Percentiles rank a stretch among this genome's conserved stretches.
phyloP scores from a whole-genome alignment of 2,797 vertebrate genomes.

The Coregonus suidteri region DNA sequence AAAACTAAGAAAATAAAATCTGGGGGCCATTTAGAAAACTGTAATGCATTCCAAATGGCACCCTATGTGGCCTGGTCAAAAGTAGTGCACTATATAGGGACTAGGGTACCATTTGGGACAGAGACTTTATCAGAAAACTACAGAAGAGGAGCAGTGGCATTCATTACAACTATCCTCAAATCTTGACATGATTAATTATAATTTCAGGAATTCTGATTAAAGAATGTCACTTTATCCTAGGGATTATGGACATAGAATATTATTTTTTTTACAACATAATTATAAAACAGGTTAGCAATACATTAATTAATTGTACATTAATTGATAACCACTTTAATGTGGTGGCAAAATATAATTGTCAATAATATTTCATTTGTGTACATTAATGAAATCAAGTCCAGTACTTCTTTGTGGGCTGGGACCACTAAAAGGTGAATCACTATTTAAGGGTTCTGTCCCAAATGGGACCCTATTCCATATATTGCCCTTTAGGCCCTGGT shows the following conservation, averaged over 20 bases:
- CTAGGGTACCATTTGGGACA: too few relatives aligned
- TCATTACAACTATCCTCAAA: too few relatives aligned
- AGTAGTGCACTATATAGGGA: too few relatives aligned
- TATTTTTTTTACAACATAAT: background rate
- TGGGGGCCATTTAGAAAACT: background rate
- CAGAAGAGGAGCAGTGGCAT: too few relatives aligned
- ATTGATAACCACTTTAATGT: background rate
- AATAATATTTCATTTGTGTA: slow-evolving; percentile 47
- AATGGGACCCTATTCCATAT: background rate
- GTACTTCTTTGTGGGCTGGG: slow-evolving; percentile 76
- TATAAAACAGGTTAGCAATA: background rate
- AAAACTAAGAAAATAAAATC: background rate
- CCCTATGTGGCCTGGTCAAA: too few relatives aligned
- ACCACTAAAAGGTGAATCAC: slow-evolving; percentile 61
- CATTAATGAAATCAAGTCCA: slow-evolving; percentile 55
- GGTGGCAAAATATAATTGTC: background rate
- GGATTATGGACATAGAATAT: slow-evolving; percentile 24
- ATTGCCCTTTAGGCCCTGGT: slow-evolving; percentile 7
- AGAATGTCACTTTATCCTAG: slow-evolving; percentile 48
- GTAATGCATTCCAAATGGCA: too few relatives aligned
- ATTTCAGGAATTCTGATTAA: background rate
- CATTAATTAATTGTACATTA: background rate
- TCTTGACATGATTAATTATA: too few relatives aligned
- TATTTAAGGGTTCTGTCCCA: slow-evolving; percentile 29
- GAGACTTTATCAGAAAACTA: background rate